Evolutionary conservation across 1,140 invertebrate genomes (phyloP), one percentile per base, ranked within the genome.

Genomic region (Halesus radiatus): DNA sequence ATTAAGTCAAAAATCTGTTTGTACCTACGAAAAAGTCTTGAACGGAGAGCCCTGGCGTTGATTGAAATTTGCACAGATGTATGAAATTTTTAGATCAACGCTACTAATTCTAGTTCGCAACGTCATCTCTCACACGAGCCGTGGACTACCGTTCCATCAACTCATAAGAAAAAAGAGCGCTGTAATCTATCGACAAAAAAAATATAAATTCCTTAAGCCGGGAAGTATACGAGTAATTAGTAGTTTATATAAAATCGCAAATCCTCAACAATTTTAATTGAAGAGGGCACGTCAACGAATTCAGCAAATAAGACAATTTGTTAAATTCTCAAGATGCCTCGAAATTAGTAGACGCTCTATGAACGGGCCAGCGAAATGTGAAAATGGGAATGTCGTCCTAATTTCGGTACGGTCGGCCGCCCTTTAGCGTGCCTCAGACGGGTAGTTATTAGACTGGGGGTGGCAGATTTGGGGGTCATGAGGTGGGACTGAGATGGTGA

Each of bases 261-360:
- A 60, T 60, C 18, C 18, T 23, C 56, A 60, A 23, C 20, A 20
- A 60, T 60, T 60, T 60, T 60, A 60, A 60, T 60, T 60, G 58
- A 60, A 60, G 32, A 20, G 29, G 64, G n/a, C 23, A 16, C 10
- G 64, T 68, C 37, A 68, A 68, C n/a, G 26, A 45, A 50, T 68
- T 68, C n/a, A 32, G 64, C 20, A 68, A 68, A 68, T 68, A 68
- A 68, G 64, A 68, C 64, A n/a, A 68, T 68, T 68, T 37, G 64
- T 68, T 18, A 68, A 68, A 68, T 68, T 68, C 32, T 18, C 64
- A 68, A 68, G 64, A 68, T 68, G 64, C 64, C 37, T 37, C 29
- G 64, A 68, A 68, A 68, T 68, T 50, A 68, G 64, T 68, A 68
- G 64, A 45, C 64, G 64, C 32, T 68, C 29, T 37, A 37, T 50